Base-by-base conservation (phyloP, 2,888 invertebrate species). In the Teleogryllus oceanicus region DNA sequence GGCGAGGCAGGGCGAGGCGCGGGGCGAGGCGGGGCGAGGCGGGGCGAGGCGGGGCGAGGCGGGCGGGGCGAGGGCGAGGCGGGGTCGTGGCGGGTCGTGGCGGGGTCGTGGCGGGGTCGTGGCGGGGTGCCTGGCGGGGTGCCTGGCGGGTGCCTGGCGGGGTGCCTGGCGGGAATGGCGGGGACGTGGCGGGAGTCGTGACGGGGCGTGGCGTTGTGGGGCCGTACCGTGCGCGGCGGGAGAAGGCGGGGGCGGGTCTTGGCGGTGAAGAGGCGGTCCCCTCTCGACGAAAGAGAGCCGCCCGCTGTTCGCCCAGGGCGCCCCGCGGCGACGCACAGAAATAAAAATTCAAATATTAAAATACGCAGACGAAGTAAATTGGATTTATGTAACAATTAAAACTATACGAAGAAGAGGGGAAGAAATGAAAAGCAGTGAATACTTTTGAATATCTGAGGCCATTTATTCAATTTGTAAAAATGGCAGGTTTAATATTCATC, bases 341-440 rank as follows among this genome's bases (percentile, higher is more conserved):
- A 62, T 62, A 62, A 62, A 62, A 62, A 62, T 62, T 62, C n/a
- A 62, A 62, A 62, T 62, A 62, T 62, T 62, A 62, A 62, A 62
- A 62, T 62, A 18, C 62, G n/a, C 16, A 62, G 62, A 62, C 16
- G 62, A 62, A 62, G 62, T 62, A 62, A 62, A 62, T 62, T 62
- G 62, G 62, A 62, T 62, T 62, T 62, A 62, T 62, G 62, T 62
- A 62, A 62, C 62, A 62, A 62, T 62, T 62, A 62, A 62, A 62
- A 62, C 62, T 62, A n/a, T 13, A 62, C 13, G n/a, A n/a, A 62
- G 62, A n/a, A n/a, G 62, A 62, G 62, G n/a, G n/a, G 62, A 62
- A 62, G 13, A n/a, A 62, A 62, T 13, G n/a, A 62, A 62, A 18
- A n/a, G n/a, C 62, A 62, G n/a, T 62, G 62, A 62, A 62, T n/a